These are phyloP conservation scores for Lamellibrachia luymesi DNA, from an alignment of 1,140 invertebrate genomes.

Conservation along the genomic window DNA sequence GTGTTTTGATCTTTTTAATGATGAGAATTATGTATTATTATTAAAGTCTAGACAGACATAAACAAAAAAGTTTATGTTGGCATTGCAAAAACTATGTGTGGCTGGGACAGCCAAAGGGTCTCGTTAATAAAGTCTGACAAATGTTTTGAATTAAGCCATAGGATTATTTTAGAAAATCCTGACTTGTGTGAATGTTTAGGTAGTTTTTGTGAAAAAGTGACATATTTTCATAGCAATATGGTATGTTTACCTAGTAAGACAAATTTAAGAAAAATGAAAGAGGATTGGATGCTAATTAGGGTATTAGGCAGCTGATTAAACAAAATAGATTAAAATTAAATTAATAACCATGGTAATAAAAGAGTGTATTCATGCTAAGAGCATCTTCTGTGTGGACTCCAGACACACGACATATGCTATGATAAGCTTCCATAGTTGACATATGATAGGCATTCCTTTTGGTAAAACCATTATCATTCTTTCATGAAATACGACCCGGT, in stretches of 20 bases:
- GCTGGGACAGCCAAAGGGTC: too few species aligned
- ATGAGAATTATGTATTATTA: constrained; percentile 3
- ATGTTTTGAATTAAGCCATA: too few species aligned
- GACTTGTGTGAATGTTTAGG: too few species aligned
- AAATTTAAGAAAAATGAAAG: neutral
- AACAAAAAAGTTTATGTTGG: too few species aligned
- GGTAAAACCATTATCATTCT: neutral
- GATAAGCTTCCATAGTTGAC: neutral
- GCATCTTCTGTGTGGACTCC: neutral
- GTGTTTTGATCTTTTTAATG: neutral
- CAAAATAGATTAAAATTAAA: neutral
- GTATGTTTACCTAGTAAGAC: neutral
- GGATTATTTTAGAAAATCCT: too few species aligned
- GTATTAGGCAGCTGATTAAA: neutral
- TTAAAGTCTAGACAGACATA: neutral
- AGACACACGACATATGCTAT: neutral
- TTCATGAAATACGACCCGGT: neutral
- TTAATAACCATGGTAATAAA: neutral
- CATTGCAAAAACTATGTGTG: too few species aligned
- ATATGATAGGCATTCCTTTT: neutral
- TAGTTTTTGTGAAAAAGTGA: neutral
- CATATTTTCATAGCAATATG: neutral
- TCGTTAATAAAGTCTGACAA: too few species aligned
- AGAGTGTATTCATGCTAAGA: neutral
- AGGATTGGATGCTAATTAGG: neutral